A percentile compares a stretch with the other conserved stretches of the same genome.
These are phyloP conservation scores for Lycaena phlaeas DNA, from an alignment of 2,888 invertebrate species.

Conservation along the genomic window DNA sequence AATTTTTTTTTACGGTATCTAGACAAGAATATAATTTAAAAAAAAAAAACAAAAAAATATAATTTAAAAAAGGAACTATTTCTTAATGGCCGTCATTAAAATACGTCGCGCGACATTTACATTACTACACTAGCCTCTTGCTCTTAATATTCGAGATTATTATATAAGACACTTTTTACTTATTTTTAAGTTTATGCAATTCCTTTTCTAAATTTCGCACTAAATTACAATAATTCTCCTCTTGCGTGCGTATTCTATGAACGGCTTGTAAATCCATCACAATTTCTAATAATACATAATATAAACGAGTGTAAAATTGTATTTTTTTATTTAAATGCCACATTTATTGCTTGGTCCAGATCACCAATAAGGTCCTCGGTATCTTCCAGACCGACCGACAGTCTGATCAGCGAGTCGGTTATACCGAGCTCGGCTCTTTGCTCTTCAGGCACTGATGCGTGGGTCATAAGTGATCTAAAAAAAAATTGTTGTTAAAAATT, in stretches of 20 bases:
- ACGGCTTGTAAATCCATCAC: not conserved
- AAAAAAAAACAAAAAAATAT: too few relatives aligned
- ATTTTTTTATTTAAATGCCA: constrained; percentile 42
- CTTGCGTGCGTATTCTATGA: too few relatives aligned
- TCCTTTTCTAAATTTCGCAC: too few relatives aligned
- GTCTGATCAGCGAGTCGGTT: constrained; percentile 85
- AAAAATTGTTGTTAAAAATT: not conserved
- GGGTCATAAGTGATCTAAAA: constrained; percentile 92
- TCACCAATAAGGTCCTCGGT: constrained; percentile 88
- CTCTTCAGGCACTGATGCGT: constrained; percentile 88
- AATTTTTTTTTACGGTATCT: too few relatives aligned
- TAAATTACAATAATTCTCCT: too few relatives aligned
- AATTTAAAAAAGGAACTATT: not conserved
- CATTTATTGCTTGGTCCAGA: constrained; percentile 84
- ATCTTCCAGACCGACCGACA: constrained; percentile 94
- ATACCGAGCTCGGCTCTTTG: constrained; percentile 84
- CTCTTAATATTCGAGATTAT: too few relatives aligned
- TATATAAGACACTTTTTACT: too few relatives aligned
- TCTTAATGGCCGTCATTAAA: not conserved
- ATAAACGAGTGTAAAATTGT: too few relatives aligned
- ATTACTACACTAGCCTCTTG: too few relatives aligned
- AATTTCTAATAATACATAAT: constrained; percentile 1
- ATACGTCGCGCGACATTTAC: not conserved
- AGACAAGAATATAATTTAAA: too few relatives aligned
- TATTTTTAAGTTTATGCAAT: too few relatives aligned